A percentile compares a stretch with the other conserved stretches of the same genome.
Evolutionary conservation across 2,113 vertebrate species (phyloP).

Genomic region (Colaptes auratus): DNA sequence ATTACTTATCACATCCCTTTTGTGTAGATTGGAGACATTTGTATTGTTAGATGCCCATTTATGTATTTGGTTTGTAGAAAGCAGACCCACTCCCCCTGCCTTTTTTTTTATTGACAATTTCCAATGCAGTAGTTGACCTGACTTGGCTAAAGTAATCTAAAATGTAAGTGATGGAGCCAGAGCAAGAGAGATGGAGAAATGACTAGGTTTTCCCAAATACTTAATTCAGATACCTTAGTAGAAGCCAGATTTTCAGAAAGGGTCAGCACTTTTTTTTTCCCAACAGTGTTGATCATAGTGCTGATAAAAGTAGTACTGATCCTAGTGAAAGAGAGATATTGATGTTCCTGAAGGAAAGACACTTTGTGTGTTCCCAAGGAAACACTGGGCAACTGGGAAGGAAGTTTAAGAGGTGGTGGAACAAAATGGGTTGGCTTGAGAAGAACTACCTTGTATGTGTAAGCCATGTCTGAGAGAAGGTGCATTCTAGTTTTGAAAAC

Average conservation of each 20-base stretch:
- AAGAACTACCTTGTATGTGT: neutral
- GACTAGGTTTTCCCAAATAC: neutral
- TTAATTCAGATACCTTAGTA: neutral
- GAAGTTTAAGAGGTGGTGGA: neutral
- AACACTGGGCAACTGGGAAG: neutral
- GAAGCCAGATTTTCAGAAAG: neutral
- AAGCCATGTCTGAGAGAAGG: neutral
- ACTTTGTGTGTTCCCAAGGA: neutral
- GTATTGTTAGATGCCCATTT: conserved; percentile 9
- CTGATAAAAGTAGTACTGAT: neutral
- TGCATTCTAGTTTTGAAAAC: neutral
- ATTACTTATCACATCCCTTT: conserved; percentile 44
- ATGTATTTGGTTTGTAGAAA: conserved; percentile 10
- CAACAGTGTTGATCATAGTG: neutral
- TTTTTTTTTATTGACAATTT: too few relatives aligned
- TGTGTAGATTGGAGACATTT: neutral
- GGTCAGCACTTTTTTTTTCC: neutral
- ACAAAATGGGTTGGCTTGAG: neutral
- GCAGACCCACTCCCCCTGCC: neutral
- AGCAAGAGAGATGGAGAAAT: neutral
- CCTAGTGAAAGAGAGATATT: neutral
- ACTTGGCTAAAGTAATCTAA: neutral
- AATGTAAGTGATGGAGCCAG: neutral
- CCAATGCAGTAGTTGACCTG: neutral
- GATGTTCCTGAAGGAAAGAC: neutral